These are phyloP conservation scores for Orientallactaga sibirica DNA, from an alignment of 2,797 vertebrate species.

Conservation along the genomic window DNA sequence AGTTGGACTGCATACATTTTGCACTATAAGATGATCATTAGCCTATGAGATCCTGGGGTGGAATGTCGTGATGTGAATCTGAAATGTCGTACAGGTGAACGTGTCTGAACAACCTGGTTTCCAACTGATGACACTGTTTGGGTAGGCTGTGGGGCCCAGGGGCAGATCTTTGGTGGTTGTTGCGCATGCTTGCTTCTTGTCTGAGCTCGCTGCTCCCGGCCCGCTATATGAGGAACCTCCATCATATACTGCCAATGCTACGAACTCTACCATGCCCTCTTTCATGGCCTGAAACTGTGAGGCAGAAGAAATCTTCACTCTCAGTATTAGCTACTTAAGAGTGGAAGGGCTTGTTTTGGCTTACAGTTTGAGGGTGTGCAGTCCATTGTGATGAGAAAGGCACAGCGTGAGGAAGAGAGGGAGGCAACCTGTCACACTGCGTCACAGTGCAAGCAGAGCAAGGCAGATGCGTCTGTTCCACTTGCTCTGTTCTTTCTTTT, in stretches of 20 bases:
- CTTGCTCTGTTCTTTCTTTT: too few species aligned
- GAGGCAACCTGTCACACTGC: too few species aligned
- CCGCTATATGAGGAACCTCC: neutral
- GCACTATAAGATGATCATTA: neutral
- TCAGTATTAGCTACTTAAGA: too few species aligned
- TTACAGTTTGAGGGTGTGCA: too few species aligned
- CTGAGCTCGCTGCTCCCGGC: neutral
- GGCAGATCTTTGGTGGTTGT: neutral
- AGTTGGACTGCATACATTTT: neutral
- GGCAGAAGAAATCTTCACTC: neutral
- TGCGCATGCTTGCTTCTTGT: neutral
- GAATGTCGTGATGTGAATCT: neutral
- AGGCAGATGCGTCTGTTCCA: too few species aligned
- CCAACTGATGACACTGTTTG: neutral
- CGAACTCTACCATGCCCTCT: neutral
- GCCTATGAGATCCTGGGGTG: neutral
- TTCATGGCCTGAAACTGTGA: neutral
- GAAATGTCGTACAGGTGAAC: neutral
- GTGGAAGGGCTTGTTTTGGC: too few species aligned
- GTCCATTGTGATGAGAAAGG: too few species aligned
- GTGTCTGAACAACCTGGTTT: neutral
- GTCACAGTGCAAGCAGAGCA: too few species aligned
- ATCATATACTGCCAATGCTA: neutral
- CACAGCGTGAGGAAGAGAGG: too few species aligned
- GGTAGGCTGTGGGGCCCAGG: too few species aligned